Evolutionary conservation across 2,888 invertebrate species (phyloP).

Genomic region (Pasiphila rectangulata): DNA sequence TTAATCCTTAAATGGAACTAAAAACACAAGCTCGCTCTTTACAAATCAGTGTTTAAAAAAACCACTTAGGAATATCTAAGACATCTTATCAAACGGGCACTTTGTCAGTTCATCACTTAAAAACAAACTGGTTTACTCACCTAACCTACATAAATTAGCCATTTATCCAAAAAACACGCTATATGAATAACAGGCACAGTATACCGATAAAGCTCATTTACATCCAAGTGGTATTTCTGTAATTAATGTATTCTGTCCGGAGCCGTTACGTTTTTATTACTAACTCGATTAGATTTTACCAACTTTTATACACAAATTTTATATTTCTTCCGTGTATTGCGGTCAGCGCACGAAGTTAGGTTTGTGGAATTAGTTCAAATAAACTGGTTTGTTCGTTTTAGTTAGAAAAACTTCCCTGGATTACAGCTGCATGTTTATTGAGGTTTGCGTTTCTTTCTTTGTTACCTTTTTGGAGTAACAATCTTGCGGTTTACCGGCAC

Average conservation of each 20-base stretch:
- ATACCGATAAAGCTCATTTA: slow-evolving; percentile 48
- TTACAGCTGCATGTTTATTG: slow-evolving; percentile 20
- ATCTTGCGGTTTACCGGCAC: slow-evolving; percentile 6
- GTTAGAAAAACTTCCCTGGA: slow-evolving; percentile 15
- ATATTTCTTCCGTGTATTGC: slow-evolving; percentile 5
- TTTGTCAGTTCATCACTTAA: slow-evolving; percentile 19
- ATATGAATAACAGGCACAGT: slow-evolving; percentile 40
- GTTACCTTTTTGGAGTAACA: slow-evolving; percentile 4
- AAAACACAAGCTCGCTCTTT: neutral
- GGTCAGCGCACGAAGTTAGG: slow-evolving; percentile 22
- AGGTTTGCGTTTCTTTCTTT: slow-evolving; percentile 16
- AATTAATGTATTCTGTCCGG: slow-evolving; percentile 45
- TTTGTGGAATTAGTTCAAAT: slow-evolving; percentile 26
- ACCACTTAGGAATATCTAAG: neutral
- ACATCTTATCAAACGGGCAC: slow-evolving; percentile 5
- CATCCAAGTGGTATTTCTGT: slow-evolving; percentile 49
- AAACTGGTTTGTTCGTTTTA: slow-evolving; percentile 23
- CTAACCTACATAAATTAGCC: slow-evolving; percentile 7
- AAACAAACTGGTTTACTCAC: slow-evolving; percentile 1
- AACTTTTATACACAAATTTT: slow-evolving; percentile 25
- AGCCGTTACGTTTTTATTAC: slow-evolving; percentile 40
- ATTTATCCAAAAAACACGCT: slow-evolving; percentile 15
- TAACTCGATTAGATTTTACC: slow-evolving; percentile 43
- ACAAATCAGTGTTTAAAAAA: neutral
- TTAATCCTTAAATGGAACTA: neutral